Evolutionary conservation across 1,140 invertebrate species (phyloP), one percentile per base, ranked within the genome.

Genomic region (Neuroterus valhalla): DNA sequence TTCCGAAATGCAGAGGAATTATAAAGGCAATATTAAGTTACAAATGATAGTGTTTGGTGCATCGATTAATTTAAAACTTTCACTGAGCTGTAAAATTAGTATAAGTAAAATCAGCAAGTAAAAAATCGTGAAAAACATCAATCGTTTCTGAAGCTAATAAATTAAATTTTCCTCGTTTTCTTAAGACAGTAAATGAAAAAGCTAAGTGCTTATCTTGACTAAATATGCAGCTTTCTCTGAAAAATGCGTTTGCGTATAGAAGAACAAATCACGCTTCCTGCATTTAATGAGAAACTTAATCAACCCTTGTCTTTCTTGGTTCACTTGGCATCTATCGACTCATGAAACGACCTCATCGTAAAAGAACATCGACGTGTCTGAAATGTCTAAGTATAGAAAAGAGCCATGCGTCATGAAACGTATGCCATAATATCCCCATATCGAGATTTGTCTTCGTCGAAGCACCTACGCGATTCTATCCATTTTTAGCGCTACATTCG

Each of bases 261-360:
- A 62, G n/a, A 31, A 62, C 55, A 62, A 62, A 62, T 14, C 23
- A 14, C 26, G 55, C 55, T 62, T 62, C 55, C 55, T 38, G 55
- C 55, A 62, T 62, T 62, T 62, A 38, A 62, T 62, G 15, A 62
- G 31, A 62, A 62, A 31, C 26, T 62, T 38, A 23, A 31, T 38
- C 55, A 62, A 31, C 55, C 26, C 55, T 62, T 62, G 55, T 26
- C 23, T 38, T n/a, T 14, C 55, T 38, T 62, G 55, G 15, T 62
- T 62, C 55, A 62, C 55, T 23, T 62, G 55, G 55, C 55, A 38
- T 62, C 26, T 62, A 62, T 62, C 55, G 55, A 62, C 55, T 62
- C 26, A 62, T 62, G 23, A 62, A 26, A 38, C 23, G 23, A 26
- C 55, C 55, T 62, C 31, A 62, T 62, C 55, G 26, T 62, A 62